phyloP scores from a whole-genome alignment of 2,888 invertebrate genomes.

The Drosophila pseudotalamancana region DNA sequence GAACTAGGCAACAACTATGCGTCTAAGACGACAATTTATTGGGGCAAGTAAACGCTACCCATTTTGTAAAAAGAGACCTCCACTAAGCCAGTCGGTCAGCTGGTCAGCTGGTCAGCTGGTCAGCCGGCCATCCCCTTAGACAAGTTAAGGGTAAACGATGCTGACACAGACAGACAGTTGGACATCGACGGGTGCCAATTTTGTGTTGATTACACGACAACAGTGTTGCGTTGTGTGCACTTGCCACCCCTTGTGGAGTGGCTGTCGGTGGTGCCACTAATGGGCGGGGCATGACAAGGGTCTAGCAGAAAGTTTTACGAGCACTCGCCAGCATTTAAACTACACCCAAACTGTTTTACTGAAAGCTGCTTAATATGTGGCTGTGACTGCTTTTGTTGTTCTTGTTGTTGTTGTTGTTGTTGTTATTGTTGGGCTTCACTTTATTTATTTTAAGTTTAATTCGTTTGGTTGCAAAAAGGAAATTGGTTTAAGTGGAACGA shows the following conservation, averaged over 20 bases:
- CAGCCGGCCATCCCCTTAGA: slow-evolving; percentile 17
- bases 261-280: slow-evolving; percentile 6
- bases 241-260: slow-evolving; percentile 27
- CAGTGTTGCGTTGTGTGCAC: slow-evolving; percentile 31
- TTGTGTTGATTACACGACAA: slow-evolving; percentile 68
- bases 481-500: slow-evolving; percentile 59
- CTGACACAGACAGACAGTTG: slow-evolving; percentile 59
- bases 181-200: slow-evolving; percentile 69
- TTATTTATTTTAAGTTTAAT: slow-evolving; percentile 75
- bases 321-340: slow-evolving; percentile 59
- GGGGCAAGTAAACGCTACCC: slow-evolving; percentile 21
- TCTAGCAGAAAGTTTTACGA: slow-evolving; percentile 70
- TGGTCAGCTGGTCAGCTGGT: slow-evolving; percentile 20
- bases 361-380: slow-evolving; percentile 37
- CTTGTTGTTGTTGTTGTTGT: slow-evolving; percentile 20
- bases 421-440: slow-evolving; percentile 22
- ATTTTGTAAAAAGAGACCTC: slow-evolving; percentile 54
- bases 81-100: slow-evolving; percentile 62
- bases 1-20: slow-evolving; percentile 37
- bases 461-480: slow-evolving; percentile 57
- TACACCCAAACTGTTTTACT: slow-evolving; percentile 39
- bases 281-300: slow-evolving; percentile 59
- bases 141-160: slow-evolving; percentile 62
- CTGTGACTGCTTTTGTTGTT: slow-evolving; percentile 18
- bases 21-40: slow-evolving; percentile 65